These are phyloP conservation scores for Peromyscus melanophrys DNA, from an alignment of 2,797 vertebrate genomes.

Conservation along the genomic window DNA sequence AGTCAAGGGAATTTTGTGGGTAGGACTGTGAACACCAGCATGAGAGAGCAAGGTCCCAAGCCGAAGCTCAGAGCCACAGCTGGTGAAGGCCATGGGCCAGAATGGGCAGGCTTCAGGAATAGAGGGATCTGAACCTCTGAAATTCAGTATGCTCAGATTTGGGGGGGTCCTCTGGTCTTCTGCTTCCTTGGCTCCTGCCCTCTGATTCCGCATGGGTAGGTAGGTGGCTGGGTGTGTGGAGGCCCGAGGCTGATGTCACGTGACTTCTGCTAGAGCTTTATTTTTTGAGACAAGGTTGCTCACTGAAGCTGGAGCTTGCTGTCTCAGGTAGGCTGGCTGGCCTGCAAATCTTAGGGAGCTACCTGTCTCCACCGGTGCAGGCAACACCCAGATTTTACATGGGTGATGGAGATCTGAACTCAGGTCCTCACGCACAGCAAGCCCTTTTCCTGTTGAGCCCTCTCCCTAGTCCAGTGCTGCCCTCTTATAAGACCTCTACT, in stretches of 20 bases:
- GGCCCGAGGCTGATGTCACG: neutral
- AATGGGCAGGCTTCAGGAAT: neutral
- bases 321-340: neutral
- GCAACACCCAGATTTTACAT: neutral
- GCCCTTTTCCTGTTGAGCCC: neutral
- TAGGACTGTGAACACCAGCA: neutral
- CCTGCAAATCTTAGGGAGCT: neutral
- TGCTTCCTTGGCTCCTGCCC: neutral
- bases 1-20: constrained; percentile 35
- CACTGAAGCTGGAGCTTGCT: neutral
- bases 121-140: neutral
- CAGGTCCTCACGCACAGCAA: neutral
- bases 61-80: neutral
- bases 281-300: neutral
- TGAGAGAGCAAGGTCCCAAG: neutral
- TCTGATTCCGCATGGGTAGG: neutral
- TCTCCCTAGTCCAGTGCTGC: neutral
- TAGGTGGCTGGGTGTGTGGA: neutral
- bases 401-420: neutral
- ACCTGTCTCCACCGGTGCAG: neutral
- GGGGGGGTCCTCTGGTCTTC: neutral
- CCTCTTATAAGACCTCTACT: neutral
- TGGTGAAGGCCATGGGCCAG: neutral
- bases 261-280: neutral
- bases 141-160: neutral